phyloP scores from a whole-genome alignment of 2,797 vertebrate species.

The Anolis apletophallus region DNA sequence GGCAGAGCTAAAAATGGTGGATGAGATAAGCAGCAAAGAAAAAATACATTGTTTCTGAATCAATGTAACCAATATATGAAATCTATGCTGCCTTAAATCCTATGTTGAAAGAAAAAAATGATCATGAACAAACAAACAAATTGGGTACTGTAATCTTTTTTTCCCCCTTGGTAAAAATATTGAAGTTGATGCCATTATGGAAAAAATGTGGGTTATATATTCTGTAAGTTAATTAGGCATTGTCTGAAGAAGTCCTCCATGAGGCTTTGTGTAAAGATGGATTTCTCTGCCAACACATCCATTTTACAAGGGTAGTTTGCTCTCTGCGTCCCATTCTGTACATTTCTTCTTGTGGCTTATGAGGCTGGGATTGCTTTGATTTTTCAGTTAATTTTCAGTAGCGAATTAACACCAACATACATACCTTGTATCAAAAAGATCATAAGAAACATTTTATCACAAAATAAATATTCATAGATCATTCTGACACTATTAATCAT shows the following conservation, averaged over 20 bases:
- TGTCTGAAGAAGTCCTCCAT: neutral
- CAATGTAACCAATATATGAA: no score
- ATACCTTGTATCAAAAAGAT: constrained; percentile 20
- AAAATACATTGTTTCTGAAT: no score
- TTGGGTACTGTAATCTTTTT: neutral
- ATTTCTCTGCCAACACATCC: rapidly evolving
- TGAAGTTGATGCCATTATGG: neutral
- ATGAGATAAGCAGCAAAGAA: no score
- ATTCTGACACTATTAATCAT: constrained; percentile 53
- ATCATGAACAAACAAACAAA: no score
- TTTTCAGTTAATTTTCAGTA: neutral
- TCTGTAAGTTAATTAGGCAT: neutral
- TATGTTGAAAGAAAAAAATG: no score
- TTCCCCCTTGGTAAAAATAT: neutral
- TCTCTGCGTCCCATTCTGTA: neutral
- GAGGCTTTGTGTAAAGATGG: neutral
- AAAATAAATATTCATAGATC: constrained; percentile 48
- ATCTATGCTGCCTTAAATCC: no score
- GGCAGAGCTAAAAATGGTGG: no score
- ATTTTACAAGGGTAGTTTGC: neutral
- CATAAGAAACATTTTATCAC: constrained; percentile 41
- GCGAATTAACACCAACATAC: neutral
- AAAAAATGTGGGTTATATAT: neutral
- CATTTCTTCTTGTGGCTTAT: neutral
- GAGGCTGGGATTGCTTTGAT: neutral